Evolutionary conservation across 1,140 invertebrate species (phyloP), one percentile per base, ranked within the genome.

Genomic region (Odontomachus brunneus): DNA sequence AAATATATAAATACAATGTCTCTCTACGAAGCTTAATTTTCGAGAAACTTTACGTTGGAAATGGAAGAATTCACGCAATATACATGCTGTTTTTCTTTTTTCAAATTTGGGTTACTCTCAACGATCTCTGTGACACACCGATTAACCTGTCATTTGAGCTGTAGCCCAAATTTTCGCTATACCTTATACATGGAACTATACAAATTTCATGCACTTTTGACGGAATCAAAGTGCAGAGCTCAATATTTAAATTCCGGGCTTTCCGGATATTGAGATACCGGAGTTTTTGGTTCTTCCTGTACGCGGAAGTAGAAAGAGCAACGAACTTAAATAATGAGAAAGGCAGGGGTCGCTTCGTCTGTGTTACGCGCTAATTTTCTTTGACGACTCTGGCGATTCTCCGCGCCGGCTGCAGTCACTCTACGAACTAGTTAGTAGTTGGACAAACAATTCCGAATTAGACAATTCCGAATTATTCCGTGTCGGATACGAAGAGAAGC

Each of bases 391-490:
- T 74, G 63, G 26, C 73, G 76, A 84, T 86, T 82, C 67, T 17
- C 60, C 59, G 55, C 26, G 67, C 67, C 84, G 72, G 71, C 72
- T 84, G 78, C 83, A 72, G 63, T 55, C 73, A 53, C 59, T 72
- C 74, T 69, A 81, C 74, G 74, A 90, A 90, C 89, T 91, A 90
- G 89, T 91, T 91, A 90, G 85, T 84, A 90, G 90, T 91, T 91
- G 84, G 86, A 88, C 89, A 87, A 90, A 90, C 89, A 91, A 91
- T 90, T 89, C 84, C 82, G 83, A 90, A 90, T 91, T 90, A 87
- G 85, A 84, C 73, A 86, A 72, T 19, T 38, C 29, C 38, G 38
- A 44, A 44, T 44, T 44, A 44, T 38, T 33, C 62, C 29, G 5
- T 69, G 48, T 26, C 11, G 24, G 7, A 57, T 51, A 19, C 48